Evolutionary conservation across 53 echinoderm and acorn worm genomes (phyloP).

Genomic region (Echinarachnius parma): DNA sequence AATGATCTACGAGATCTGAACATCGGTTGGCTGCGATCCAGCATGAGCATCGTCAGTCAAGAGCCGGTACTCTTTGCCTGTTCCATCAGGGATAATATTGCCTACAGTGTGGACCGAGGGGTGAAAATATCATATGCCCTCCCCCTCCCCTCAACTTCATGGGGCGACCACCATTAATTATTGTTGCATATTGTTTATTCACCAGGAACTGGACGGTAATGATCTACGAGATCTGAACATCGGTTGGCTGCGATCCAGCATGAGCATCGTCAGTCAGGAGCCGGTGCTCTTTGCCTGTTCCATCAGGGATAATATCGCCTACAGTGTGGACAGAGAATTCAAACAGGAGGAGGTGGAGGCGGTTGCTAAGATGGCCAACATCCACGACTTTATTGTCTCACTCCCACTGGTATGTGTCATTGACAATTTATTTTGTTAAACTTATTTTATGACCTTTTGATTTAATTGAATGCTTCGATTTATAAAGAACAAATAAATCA

Average conservation of each 20-base stretch:
- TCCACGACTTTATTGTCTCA: constrained; percentile 64
- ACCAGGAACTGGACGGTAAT: constrained; percentile 59
- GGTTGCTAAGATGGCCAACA: constrained; percentile 76
- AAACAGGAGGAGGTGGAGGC: constrained; percentile 50
- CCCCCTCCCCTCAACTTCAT: too few species aligned
- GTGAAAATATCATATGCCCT: too few species aligned
- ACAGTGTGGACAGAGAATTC: constrained; percentile 35
- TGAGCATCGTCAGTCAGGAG: constrained; percentile 77
- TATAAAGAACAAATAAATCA: too few species aligned
- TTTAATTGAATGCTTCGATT: too few species aligned
- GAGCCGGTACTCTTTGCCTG: constrained; percentile 70
- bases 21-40: constrained; percentile 69
- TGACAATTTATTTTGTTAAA: not conserved
- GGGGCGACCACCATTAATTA: too few species aligned
- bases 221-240: constrained; percentile 56
- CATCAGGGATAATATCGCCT: constrained; percentile 53
- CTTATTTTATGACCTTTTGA: too few species aligned
- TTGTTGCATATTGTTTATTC: too few species aligned
- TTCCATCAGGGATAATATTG: constrained; percentile 58
- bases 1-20: constrained; percentile 52
- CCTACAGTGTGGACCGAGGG: constrained; percentile 48
- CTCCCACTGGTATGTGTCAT: constrained; percentile 52
- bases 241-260: constrained; percentile 69
- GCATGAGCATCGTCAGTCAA: constrained; percentile 74
- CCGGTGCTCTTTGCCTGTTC: constrained; percentile 67